Conservation (phyloP, 2,113 vertebrate species). For the Pomatostomus ruficeps region DNA sequence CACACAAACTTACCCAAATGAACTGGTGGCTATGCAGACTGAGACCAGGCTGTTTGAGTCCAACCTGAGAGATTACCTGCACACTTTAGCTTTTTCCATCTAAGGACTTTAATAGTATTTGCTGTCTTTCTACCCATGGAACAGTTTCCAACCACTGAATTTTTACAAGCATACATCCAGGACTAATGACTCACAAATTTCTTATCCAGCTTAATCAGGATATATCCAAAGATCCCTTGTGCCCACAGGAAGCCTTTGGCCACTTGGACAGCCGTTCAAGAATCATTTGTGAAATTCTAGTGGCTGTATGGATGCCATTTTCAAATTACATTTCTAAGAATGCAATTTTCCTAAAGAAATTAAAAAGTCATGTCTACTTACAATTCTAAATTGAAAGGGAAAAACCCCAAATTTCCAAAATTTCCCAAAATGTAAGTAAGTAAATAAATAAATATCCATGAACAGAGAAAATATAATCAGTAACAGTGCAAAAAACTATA, state of each 20-base stretch:
- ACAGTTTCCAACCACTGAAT: neutral
- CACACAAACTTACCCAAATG: neutral
- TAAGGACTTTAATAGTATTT: neutral
- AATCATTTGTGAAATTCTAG: neutral
- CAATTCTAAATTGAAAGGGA: neutral
- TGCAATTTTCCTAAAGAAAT: neutral
- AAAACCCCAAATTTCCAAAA: accelerated
- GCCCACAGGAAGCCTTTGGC: neutral
- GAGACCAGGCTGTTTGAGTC: neutral
- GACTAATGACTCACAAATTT: neutral
- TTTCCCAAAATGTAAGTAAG: neutral
- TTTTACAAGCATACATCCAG: neutral
- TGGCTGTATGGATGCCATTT: neutral
- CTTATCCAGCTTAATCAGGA: neutral
- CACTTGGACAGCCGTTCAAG: neutral
- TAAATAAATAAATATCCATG: neutral
- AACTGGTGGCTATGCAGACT: neutral
- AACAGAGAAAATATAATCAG: neutral
- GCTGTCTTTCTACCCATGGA: neutral
- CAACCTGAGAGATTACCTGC: neutral
- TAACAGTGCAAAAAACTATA: neutral
- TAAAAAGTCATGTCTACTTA: neutral
- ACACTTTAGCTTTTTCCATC: neutral
- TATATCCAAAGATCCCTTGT: neutral
- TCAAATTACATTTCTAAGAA: neutral